These are phyloP conservation scores for Sarcophaga rosellei DNA, from an alignment of 2,888 invertebrate genomes.

Conservation along the genomic window DNA sequence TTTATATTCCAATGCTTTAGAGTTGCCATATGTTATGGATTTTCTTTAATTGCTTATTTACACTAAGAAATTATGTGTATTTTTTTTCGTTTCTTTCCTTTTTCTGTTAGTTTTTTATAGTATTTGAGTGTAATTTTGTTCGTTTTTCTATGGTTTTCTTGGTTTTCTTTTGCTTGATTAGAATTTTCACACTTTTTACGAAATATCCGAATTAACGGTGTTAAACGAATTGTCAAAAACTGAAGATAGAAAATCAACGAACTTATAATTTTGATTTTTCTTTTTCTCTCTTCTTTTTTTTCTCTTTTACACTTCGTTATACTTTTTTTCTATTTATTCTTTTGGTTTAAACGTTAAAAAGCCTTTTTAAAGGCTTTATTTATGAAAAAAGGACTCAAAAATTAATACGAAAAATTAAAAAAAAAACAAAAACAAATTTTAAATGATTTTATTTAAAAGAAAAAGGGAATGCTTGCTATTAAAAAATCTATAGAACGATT, in stretches of 20 bases:
- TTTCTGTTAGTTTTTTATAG: not conserved
- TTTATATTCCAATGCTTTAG: constrained; percentile 64
- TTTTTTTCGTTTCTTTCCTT: not conserved
- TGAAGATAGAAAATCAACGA: constrained; percentile 54
- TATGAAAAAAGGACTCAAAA: no score
- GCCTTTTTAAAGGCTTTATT: no score
- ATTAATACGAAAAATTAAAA: not conserved
- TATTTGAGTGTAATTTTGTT: constrained; percentile 18
- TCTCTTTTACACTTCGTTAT: not conserved
- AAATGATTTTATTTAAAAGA: not conserved
- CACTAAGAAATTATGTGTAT: not conserved
- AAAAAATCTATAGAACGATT: no score
- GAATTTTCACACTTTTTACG: constrained; percentile 16
- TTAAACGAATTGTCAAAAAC: constrained; percentile 54
- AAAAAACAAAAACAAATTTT: constrained; percentile 5
- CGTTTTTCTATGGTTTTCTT: not conserved
- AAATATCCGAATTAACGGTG: constrained; percentile 50
- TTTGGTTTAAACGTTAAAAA: no score
- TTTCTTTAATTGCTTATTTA: constrained; percentile 25
- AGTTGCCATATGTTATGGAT: constrained; percentile 69
- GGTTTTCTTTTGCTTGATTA: constrained; percentile 40
- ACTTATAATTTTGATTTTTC: constrained; percentile 47
- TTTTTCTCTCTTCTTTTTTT: not conserved
- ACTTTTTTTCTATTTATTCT: no score
- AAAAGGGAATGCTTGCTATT: not conserved